Evolutionary conservation across 2,888 invertebrate genomes (phyloP), one percentile per base, ranked within the genome.

Genomic region (Achlya flavicornis): DNA sequence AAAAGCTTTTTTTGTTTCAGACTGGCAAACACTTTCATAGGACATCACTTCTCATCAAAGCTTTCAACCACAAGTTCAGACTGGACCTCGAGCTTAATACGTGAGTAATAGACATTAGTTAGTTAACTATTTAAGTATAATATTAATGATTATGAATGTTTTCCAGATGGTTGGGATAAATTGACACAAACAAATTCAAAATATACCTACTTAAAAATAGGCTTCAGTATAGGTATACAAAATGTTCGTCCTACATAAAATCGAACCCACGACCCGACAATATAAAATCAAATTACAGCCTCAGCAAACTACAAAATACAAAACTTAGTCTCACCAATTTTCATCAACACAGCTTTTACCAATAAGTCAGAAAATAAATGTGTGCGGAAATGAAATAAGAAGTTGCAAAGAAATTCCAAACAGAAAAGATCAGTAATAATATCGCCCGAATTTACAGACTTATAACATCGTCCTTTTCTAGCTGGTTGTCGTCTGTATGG

Each of bases 1-100:
- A 26, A 26, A 26, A 1, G 2, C 26, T 75, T 79, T 70, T 83
- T 84, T 94, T 94, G 94, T 96, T 96, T 73, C 96, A 98, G 98
- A 96, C 97, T 82, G 97, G 97, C 85, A 98, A 98, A 95, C 98
- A 98, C 94, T 98, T 97, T 94, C 98, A 98, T 92, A 96, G 97
- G 90, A 98, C 98, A 85, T 98, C 98, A 89, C 96, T 98, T 92
- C 96, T 98, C 95, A 98, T 98, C 95, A 98, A 98, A 95, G 98
- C 98, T 93, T 98, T 98, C 95, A 98, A 97, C 95, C 98, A 98
- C 94, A 98, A 97, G 95, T 98, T 98, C 95, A 97, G 98, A 89
- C 95, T 98, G 94, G 98, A 98, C 94, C 95, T 98, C 94, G 98
- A 98, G 96, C 97, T 98, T 95, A 98, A 98, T 94, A 97, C 98